Conservation (phyloP, 1,140 invertebrate genomes). For the Potamilus streckersoni region DNA sequence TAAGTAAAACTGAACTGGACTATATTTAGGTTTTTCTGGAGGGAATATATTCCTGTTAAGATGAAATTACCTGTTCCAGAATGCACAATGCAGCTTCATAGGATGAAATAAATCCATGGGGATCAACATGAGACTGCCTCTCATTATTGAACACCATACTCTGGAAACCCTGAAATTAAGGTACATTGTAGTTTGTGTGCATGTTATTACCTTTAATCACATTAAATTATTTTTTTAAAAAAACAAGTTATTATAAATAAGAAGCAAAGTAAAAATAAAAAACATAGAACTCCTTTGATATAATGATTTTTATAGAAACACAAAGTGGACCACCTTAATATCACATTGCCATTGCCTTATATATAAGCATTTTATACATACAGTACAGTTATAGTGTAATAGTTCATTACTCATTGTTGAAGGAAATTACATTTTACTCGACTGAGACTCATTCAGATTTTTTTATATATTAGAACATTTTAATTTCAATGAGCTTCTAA, state of each 20-base stretch:
- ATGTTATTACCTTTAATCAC: not conserved
- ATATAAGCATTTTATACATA: too few species aligned
- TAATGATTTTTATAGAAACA: too few species aligned
- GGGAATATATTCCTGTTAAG: not conserved
- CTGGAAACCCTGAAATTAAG: slow-evolving; percentile 19
- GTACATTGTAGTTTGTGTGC: not conserved
- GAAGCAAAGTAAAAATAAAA: too few species aligned
- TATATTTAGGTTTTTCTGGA: not conserved
- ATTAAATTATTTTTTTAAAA: not conserved
- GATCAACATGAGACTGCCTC: slow-evolving; percentile 23
- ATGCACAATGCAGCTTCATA: slow-evolving; percentile 72
- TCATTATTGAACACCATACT: slow-evolving; percentile 18
- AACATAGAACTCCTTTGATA: too few species aligned
- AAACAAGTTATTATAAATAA: not conserved
- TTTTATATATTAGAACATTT: too few species aligned
- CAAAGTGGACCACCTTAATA: too few species aligned
- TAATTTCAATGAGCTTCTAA: too few species aligned
- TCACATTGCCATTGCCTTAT: too few species aligned
- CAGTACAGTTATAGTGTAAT: too few species aligned
- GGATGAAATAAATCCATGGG: slow-evolving; percentile 59
- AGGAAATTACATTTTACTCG: too few species aligned
- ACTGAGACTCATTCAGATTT: too few species aligned
- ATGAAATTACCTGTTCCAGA: slow-evolving; percentile 70
- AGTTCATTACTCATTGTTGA: too few species aligned
- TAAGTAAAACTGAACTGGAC: not conserved